Evolutionary conservation across 2,888 invertebrate genomes (phyloP), one percentile per base, ranked within the genome.

Genomic region (Pocota personata): DNA sequence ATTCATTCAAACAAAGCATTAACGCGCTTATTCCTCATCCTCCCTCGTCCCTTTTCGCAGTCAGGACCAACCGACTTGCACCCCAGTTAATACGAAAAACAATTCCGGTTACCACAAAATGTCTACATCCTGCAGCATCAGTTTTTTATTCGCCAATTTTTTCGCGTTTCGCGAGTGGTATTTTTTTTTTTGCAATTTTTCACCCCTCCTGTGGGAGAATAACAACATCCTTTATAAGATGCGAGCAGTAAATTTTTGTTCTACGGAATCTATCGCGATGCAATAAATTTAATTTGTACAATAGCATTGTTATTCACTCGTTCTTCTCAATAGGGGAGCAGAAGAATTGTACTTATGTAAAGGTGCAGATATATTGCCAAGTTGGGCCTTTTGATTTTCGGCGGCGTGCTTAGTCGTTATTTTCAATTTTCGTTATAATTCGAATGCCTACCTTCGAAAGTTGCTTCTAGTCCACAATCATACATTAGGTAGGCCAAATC

Each of bases 1-100:
- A 92, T 92, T 92, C 92, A 92, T 91, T 92, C 92, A 91, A 91
- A 91, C 91, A 90, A 90, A 91, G 91, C 91, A 92, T 92, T 92
- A 92, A 91, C 91, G 91, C 91, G 82, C 75, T 88, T 87, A 72
- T 82, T 67, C 79, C 71, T 27, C 77, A 50, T 66, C 58, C 72
- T 48, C 73, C 46, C 80, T 27, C 46, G 35, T 71, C 62, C 52
- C 27, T 43, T 67, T 67, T 46, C 27, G 21, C 40, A 35, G 50
- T 35, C 35, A 72, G 16, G 14, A 58, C n/a, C 58, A 75, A 64
- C 72, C 21, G 21, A 37, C 69, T 46, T 71, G 43, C 66, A 58
- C 66, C 80, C 50, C 32, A 24, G 62, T 57, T 79, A 24, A 75
- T 50, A 69, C 32, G 58, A 57, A 55, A 82, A 77, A 62, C 71